phyloP scores from a whole-genome alignment of 2,113 vertebrate species.

The Salminus brasiliensis region DNA sequence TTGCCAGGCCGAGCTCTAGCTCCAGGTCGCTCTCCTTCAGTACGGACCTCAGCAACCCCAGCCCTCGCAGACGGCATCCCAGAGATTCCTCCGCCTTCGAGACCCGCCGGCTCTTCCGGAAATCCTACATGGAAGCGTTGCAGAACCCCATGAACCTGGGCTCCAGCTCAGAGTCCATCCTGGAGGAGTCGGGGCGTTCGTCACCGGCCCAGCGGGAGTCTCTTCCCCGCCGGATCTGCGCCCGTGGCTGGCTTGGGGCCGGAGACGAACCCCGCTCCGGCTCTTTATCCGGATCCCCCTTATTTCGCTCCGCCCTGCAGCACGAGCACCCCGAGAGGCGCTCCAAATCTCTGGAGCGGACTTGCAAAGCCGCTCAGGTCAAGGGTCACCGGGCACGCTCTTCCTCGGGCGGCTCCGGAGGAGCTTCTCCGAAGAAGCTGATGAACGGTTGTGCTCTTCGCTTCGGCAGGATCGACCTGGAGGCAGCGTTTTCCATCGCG shows the following conservation, averaged over 20 bases:
- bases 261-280: slow-evolving; percentile 61
- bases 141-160: slow-evolving; percentile 85
- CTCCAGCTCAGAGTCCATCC: slow-evolving; percentile 80
- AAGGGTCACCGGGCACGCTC: slow-evolving; percentile 72
- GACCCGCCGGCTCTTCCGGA: slow-evolving; percentile 79
- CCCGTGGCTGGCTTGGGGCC: slow-evolving; percentile 64
- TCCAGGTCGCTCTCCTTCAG: slow-evolving; percentile 71
- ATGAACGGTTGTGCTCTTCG: slow-evolving; percentile 74
- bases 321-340: slow-evolving; percentile 68
- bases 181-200: slow-evolving; percentile 65
- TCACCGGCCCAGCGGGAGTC: slow-evolving; percentile 62
- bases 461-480: slow-evolving; percentile 73
- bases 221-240: slow-evolving; percentile 58
- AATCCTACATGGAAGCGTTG: slow-evolving; percentile 86
- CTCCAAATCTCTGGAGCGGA: slow-evolving; percentile 80
- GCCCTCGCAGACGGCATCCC: slow-evolving; percentile 63
- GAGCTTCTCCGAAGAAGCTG: slow-evolving; percentile 69
- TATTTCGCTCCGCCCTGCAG: slow-evolving; percentile 59
- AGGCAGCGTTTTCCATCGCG: slow-evolving; percentile 61
- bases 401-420: slow-evolving; percentile 70
- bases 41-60: slow-evolving; percentile 72
- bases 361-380: slow-evolving; percentile 66
- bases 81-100: slow-evolving; percentile 75
- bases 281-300: slow-evolving; percentile 57
- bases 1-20: not conserved